Base-by-base conservation (phyloP, 1,140 invertebrate species). In the Anthonomus grandis region DNA sequence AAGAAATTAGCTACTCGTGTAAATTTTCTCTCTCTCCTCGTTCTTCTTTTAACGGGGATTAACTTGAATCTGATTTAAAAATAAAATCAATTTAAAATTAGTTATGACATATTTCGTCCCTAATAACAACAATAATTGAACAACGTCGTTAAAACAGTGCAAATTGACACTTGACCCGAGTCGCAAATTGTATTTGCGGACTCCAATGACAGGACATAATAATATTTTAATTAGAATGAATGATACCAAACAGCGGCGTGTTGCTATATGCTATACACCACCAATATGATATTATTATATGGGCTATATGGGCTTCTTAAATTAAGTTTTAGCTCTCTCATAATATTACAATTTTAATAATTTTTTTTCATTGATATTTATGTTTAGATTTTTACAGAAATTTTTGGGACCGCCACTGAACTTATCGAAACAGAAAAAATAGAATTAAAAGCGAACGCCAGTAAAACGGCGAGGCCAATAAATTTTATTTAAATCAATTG, bases 151-250 rank as follows among this genome's bases (percentile, higher is more conserved):
- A 66, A 67, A 64, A 64, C 57, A 61, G 55, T 45, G 60, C 60
- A 59, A 66, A 66, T 66, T 66, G 63, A 66, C 65, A 64, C 58
- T 66, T 66, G 65, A 66, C 65, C 65, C 51, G 63, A 45, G 57
- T 55, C 54, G 65, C 65, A 64, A 66, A 66, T 64, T 66, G 56
- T 61, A 64, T 64, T 65, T 62, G 63, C 57, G 37, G 53, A 59
- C 44, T 27, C 44, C 53, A 47, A 34, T 50, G 56, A 56, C 52
- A 56, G 47, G 52, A 56, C 42, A 50, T 45, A 57, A 51, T 48
- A 53, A 65, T 65, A 59, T 59, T 63, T 65, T 65, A 65, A 65
- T 65, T 63, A 57, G 60, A 65, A 60, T 48, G 51, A 63, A 65
- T 61, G 53, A 50, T 37, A n/a, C 13, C n/a, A 34, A 15, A 8